Evolutionary conservation across 2,113 vertebrate species (phyloP), one percentile per base, ranked within the genome.

Genomic region (Electrona antarctica): DNA sequence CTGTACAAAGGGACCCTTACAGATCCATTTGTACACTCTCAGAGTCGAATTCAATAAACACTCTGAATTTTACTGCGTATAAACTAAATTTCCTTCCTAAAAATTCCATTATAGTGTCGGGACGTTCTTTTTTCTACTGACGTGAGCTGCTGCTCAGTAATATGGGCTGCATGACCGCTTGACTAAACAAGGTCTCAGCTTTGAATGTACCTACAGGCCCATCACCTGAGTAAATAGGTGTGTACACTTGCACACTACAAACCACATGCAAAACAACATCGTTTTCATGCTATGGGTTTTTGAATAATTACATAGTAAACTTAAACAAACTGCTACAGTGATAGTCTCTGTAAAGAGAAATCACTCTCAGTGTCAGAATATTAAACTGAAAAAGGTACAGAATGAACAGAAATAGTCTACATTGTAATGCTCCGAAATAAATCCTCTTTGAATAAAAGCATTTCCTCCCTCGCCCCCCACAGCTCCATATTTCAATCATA

Each of bases 221-320:
- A 80, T 85, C 80, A 85, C 86, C 90, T 86, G 84, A 90, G 80
- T 85, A 83, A 87, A 89, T 87, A 90, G 78, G 79, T 73, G 79
- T 64, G 59, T 73, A 78, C 73, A 77, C 67, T 73, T n/a, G n/a
- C n/a, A n/a, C n/a, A n/a, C n/a, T n/a, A 49, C 73, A 84, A 73
- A 73, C 83, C 81, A 69, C 71, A 90, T 90, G 87, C 90, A 91
- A 90, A 91, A 68, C 65, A 1, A 11, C 7, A 33, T 73, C 69
- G 74, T 90, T 87, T 85, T 78, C 84, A 77, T 90, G 69, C 67
- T 70, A 15, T 70, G 71, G 77, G 73, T 33, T 85, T 59, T 88
- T 90, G 88, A 90, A 90, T 90, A 87, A 87, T 89, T 84, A 83
- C 85, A 88, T 81, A 71, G 78, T 7, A 48, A 71, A 50, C 71